Base-by-base conservation (phyloP, 2,797 vertebrate species). In the Myotis vivesi region DNA sequence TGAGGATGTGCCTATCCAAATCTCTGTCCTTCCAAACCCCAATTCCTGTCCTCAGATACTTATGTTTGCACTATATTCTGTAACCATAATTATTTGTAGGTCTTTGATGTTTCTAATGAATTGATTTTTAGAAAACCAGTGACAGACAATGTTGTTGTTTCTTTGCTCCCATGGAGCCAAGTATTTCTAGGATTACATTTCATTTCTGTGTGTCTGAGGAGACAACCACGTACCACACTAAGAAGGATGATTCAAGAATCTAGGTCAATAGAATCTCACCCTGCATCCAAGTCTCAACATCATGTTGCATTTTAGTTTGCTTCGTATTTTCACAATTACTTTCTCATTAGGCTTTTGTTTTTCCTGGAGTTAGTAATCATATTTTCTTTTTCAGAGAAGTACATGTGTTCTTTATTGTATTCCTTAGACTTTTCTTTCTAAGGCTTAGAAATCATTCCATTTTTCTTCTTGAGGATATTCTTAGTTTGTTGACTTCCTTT, bases 321-420 rank as follows among this genome's bases (percentile, higher is more conserved):
- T 86, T 94, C 33, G 2, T 88, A 38, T 77, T 85, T 88, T 80
- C 51, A 82, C 13, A 8, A 59, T 85, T 81, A 68, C 23, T 87
- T 53, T 91, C 57, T 19, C 41, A 73, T 87, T 22, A 91, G 66
- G 49, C 82, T 87, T 91, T 75, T 62, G 25, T 44, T 89, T 95
- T 89, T 82, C 64, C 36, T 90, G 1, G 64, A 44, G 55, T 82
- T 89, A 69, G 44, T 36, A 82, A 69, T 85, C 51, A 36, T 93
- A 49, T 87, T 92, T 95, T 90, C 62, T 95, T 89, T 77, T 89
- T 76, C 66, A 87, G 8, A 69, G 28, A 91, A 62, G 79, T 84
- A 1, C 8, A 13, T 69, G 22, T 46, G 62, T 92, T 87, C 41
- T 71, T 84, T 94, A 38, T 55, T 6, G 19, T 69, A 51, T 80